Base-by-base conservation (phyloP, 2,113 vertebrate species). In the Serilophus lunatus region DNA sequence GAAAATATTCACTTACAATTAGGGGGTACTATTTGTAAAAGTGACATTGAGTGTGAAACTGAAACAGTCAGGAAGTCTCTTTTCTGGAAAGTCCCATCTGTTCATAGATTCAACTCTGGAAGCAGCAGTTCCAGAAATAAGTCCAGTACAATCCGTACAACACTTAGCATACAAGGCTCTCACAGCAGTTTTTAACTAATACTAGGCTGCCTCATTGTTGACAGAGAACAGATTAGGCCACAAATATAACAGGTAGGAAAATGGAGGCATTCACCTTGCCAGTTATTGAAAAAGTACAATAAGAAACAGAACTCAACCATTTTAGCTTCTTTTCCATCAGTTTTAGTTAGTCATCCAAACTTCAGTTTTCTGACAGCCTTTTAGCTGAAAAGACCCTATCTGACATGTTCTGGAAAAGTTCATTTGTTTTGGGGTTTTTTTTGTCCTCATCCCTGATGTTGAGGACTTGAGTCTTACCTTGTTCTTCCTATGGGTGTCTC, bases 341-440 rank as follows among this genome's bases (percentile, higher is more conserved):
- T 85, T 95, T 85, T 83, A 82, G 63, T 85, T 65, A 83, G 78
- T 54, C 44, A 25, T 40, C 72, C 56, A 64, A 88, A 70, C 79
- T 92, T 83, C 68, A 64, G 63, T 64, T 95, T 95, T 90, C 88
- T 90, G 47, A 59, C 85, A 86, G 29, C 26, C 25, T 90, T 92
- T 92, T 83, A 91, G 68, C 82, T 76, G 60, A 38, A 94, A 83
- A 66, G 64, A 59, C 64, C 22, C 38, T 78, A 44, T 84, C 49
- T 17, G 17, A 10, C 0, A 0, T 57, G 44, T 64, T 93, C 82
- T 93, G 90, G 82, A 83, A 82, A 88, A 90, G 72, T 83, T 95
- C 45, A 60, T 85, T 76, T 77, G 47, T 74, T 35, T 16, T n/a
- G n/a, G n/a, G n/a, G 14, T 42, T 64, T 79, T 69, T 35, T 3